Conservation (phyloP, 2,113 vertebrate species). For the Boleophthalmus pectinirostris region DNA sequence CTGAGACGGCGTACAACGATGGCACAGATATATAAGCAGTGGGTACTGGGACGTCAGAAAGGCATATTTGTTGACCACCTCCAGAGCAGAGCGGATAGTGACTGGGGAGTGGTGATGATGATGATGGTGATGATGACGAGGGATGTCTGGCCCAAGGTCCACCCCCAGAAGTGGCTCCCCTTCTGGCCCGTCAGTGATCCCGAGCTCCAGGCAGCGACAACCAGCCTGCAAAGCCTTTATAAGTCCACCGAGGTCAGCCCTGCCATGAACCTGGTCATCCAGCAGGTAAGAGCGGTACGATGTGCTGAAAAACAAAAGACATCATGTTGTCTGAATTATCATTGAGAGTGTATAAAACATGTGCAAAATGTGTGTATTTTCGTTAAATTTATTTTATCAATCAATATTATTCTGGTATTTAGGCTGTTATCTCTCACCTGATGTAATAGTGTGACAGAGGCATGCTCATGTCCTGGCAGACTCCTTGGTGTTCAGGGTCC, state of each 20-base stretch:
- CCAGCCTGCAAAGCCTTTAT: conserved; percentile 88
- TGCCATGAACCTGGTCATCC: conserved; percentile 91
- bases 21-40: conserved; percentile 90
- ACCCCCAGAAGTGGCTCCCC: conserved; percentile 93
- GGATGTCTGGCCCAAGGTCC: conserved; percentile 76
- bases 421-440: conserved; percentile 56
- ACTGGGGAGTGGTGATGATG: conserved; percentile 77
- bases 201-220: conserved; percentile 92
- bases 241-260: conserved; percentile 90
- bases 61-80: conserved; percentile 91
- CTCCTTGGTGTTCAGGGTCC: conserved; percentile 89
- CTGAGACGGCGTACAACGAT: conserved; percentile 88
- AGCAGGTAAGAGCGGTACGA: conserved; percentile 95
- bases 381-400: too few relatives aligned
- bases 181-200: conserved; percentile 90
- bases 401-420: too few relatives aligned
- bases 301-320: conserved; percentile 62
- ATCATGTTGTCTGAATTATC: neutral
- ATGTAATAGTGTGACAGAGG: conserved; percentile 97
- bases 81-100: conserved; percentile 86
- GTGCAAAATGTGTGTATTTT: too few relatives aligned
- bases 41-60: conserved; percentile 93
- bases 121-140: conserved; percentile 71
- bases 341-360: too few relatives aligned
- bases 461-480: conserved; percentile 95